A percentile compares a stretch with the other conserved stretches of the same genome.
These are phyloP conservation scores for Argyra leucocephala DNA, from an alignment of 2,888 invertebrate genomes.

Conservation along the genomic window DNA sequence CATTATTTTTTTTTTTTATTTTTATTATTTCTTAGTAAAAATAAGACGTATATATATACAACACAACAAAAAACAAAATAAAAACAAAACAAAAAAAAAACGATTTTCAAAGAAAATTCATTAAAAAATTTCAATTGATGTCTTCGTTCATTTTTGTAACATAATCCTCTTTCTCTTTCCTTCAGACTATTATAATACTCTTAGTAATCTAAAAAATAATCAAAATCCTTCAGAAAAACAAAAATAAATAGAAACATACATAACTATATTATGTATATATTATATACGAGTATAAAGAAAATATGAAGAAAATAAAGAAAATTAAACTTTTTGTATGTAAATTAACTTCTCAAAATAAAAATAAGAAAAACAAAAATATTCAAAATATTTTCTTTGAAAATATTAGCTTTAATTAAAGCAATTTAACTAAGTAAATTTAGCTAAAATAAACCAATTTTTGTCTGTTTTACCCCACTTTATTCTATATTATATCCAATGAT, in stretches of 20 bases:
- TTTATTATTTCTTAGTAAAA: not conserved
- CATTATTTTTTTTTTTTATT: not conserved
- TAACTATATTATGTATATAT: too few relatives aligned
- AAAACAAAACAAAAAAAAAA: too few relatives aligned
- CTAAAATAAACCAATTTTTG: not conserved
- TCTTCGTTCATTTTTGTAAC: not conserved
- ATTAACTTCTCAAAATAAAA: not conserved
- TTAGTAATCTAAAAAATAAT: not conserved
- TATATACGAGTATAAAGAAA: too few relatives aligned
- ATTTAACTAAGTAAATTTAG: slow-evolving; percentile 3
- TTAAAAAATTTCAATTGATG: not conserved
- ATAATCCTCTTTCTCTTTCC: not conserved
- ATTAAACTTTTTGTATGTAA: not conserved
- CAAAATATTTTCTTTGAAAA: not conserved
- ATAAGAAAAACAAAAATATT: not conserved
- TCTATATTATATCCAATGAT: not conserved
- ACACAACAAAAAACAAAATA: too few relatives aligned
- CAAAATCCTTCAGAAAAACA: not conserved
- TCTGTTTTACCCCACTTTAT: not conserved
- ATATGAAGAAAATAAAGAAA: not conserved
- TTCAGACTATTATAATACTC: not conserved
- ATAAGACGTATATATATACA: too few relatives aligned
- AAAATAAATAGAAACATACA: not conserved
- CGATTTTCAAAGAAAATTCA: not conserved
- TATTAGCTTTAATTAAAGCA: not conserved